Base-by-base conservation (phyloP, 2,113 vertebrate species). In the Dipodomys stephensi region DNA sequence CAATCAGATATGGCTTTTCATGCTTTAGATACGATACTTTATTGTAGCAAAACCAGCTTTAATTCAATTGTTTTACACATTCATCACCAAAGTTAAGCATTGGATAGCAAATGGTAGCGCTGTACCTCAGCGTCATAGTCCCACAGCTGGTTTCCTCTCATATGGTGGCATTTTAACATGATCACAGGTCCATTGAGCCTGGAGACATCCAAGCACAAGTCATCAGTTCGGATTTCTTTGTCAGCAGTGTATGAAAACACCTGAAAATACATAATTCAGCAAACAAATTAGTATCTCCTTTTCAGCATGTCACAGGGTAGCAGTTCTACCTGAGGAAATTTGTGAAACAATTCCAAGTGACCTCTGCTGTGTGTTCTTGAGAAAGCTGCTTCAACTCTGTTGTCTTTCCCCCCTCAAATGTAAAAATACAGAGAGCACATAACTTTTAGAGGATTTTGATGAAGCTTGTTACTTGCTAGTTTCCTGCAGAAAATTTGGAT, bases 61-160 rank as follows among this genome's bases (percentile, higher is more conserved):
- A 16, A 49, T 67, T 81, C 72, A 76, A 92, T 62, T 80, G 10
- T 39, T 76, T 76, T 84, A 68, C 11, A 76, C 89, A 85, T 84
- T 11, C 2, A 0, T 53, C 65, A 53, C 2, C 2, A 4, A 83
- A 0, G 4, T 80, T 73, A 77, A 82, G 23, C 27, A 83, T 76
- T 80, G 19, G 77, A 4, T 87, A 35, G 28, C 65, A 73, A 85
- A 39, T 80, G 18, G 35, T 81, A 80, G 81, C 83, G 92, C 76
- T 96, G 12, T 99, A 99, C 99, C 99, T 99, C 99, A 0, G 99
- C 98, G 57, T 99, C 99, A n/a, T 99, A 99, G 87, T 99, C 99
- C 98, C 99, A 99, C 97, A 99, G 99, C 98, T 99, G 99, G 97
- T 99, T 99, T 64, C 99, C 99, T 96, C 99, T 98, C 99, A 99